Evolutionary conservation across 2,888 invertebrate species (phyloP).

Genomic region (Hemaris fuciformis): DNA sequence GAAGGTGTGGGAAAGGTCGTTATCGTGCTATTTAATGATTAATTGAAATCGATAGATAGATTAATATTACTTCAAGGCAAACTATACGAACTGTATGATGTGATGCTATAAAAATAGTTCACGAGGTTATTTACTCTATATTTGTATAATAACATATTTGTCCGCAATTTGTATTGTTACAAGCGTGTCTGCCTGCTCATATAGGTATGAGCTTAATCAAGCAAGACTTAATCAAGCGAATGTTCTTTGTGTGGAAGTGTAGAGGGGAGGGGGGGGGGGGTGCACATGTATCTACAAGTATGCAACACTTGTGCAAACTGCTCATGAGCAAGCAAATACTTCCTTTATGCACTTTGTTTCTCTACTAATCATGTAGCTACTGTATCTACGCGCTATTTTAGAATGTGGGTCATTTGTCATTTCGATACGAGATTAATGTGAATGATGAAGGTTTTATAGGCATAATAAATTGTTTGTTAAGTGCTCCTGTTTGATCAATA

Average conservation of each 20-base stretch:
- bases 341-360: slow-evolving; percentile 1
- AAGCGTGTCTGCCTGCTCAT: background rate
- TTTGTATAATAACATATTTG: too few species aligned
- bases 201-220: too few species aligned
- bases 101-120: too few species aligned
- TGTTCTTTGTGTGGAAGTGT: background rate
- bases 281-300: background rate
- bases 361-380: background rate
- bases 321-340: background rate
- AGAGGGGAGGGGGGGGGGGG: too few species aligned
- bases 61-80: too few species aligned
- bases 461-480: background rate
- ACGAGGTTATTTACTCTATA: too few species aligned
- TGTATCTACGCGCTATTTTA: background rate
- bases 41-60: too few species aligned
- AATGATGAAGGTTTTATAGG: background rate
- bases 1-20: too few species aligned
- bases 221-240: background rate
- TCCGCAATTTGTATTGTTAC: too few species aligned
- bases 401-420: background rate
- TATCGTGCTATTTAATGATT: too few species aligned
- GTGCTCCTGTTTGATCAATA: too few species aligned
- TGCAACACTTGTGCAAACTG: background rate
- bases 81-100: too few species aligned
- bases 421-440: background rate